Conservation (phyloP, 1,140 invertebrate genomes). For the Popillia japonica region DNA sequence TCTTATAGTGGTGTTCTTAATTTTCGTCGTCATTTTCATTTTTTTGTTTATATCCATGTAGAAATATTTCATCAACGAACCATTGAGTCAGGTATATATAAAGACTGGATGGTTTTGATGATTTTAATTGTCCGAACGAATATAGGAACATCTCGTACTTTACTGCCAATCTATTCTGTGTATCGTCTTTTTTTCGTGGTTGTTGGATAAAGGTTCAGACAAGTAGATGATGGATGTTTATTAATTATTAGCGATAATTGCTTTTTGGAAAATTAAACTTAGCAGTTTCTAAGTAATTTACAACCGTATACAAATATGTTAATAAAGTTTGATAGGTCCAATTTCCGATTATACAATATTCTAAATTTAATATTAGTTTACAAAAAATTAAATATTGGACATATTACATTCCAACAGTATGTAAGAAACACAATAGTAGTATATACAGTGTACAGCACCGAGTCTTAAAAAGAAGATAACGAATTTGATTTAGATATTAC, state of each 20-base stretch:
- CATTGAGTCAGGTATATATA: slow-evolving; percentile 18
- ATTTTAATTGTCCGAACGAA: slow-evolving; percentile 42
- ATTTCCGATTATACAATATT: too few species aligned
- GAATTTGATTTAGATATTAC: too few species aligned
- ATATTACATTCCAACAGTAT: too few species aligned
- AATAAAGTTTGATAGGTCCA: too few species aligned
- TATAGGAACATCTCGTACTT: slow-evolving; percentile 40
- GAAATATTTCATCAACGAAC: not conserved
- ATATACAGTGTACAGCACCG: too few species aligned
- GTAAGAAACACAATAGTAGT: too few species aligned
- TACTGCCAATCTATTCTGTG: slow-evolving; percentile 43
- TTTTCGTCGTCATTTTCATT: slow-evolving; percentile 6
- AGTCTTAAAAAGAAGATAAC: too few species aligned
- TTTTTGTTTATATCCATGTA: slow-evolving; percentile 21
- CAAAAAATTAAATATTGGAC: too few species aligned
- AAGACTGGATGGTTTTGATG: slow-evolving; percentile 37
- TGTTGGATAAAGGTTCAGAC: not conserved
- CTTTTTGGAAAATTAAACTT: slow-evolving; percentile 3
- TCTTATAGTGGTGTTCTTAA: not conserved
- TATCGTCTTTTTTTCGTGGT: slow-evolving; percentile 23
- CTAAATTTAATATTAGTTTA: too few species aligned
- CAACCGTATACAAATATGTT: not conserved
- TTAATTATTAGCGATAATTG: slow-evolving; percentile 26
- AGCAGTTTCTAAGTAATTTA: slow-evolving; percentile 5
- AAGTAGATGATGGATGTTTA: slow-evolving; percentile 29